Conservation (phyloP, 1,140 invertebrate genomes). For the Anagrus nilaparvatae region DNA sequence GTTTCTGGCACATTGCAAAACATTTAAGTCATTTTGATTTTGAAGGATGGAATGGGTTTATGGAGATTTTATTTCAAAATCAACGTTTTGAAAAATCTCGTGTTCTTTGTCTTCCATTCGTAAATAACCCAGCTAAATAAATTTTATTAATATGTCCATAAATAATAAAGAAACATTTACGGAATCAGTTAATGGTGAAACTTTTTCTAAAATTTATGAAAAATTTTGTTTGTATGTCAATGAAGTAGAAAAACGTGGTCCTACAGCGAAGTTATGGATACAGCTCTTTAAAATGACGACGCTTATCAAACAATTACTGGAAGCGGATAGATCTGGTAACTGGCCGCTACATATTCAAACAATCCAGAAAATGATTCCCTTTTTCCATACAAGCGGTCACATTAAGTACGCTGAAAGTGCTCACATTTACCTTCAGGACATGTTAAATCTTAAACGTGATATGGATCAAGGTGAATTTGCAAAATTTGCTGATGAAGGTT, state of each 20-base stretch:
- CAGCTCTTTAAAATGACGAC: slow-evolving; percentile 8
- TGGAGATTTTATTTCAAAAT: neutral
- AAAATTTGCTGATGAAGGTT: slow-evolving; percentile 21
- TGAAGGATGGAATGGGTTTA: too few species aligned
- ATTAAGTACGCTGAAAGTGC: slow-evolving; percentile 11
- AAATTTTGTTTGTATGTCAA: too few species aligned
- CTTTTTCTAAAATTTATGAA: too few species aligned
- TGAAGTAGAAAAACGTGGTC: too few species aligned
- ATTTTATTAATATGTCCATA: too few species aligned
- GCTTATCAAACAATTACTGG: slow-evolving; percentile 11
- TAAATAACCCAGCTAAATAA: too few species aligned
- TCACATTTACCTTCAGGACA: slow-evolving; percentile 20
- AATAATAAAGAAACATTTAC: too few species aligned
- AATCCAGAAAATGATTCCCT: slow-evolving; percentile 19
- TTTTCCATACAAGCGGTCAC: slow-evolving; percentile 16
- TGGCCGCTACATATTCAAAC: slow-evolving; percentile 11
- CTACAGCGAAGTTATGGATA: too few species aligned
- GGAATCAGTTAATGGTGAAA: too few species aligned
- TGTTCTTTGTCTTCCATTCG: too few species aligned
- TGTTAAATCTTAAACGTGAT: slow-evolving; percentile 20
- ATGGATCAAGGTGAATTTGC: slow-evolving; percentile 23
- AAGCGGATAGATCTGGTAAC: slow-evolving; percentile 15
- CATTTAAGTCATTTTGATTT: neutral
- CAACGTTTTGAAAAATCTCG: neutral
- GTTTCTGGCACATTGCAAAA: neutral